Conservation (phyloP, 2,113 vertebrate genomes). For the Aramus guarauna region DNA sequence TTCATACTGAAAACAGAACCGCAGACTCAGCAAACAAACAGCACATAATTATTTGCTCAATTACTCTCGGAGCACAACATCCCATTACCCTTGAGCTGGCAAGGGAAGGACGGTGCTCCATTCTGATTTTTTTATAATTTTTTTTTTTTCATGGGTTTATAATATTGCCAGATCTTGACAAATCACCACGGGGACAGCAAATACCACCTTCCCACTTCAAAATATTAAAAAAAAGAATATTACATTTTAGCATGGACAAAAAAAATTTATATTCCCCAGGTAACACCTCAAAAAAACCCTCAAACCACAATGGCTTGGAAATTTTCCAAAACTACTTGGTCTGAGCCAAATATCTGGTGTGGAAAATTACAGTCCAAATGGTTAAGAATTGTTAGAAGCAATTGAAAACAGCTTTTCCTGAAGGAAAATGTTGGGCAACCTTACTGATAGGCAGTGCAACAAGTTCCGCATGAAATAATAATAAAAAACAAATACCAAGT, state of each 20-base stretch:
- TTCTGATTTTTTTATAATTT: background rate
- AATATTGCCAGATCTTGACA: background rate
- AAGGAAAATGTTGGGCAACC: background rate
- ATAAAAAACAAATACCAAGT: background rate
- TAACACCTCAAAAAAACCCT: background rate
- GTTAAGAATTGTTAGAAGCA: background rate
- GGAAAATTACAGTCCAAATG: background rate
- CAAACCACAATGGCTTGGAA: background rate
- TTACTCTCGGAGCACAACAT: background rate
- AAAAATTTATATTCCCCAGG: background rate
- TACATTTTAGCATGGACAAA: background rate
- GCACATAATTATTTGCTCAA: slow-evolving; percentile 31
- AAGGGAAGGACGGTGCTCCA: background rate
- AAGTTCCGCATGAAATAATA: background rate
- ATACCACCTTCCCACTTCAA: background rate
- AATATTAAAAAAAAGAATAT: background rate
- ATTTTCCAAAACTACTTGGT: background rate
- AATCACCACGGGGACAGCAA: background rate
- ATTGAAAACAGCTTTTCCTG: background rate
- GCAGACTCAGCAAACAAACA: slow-evolving; percentile 27
- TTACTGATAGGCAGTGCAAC: background rate
- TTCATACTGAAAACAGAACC: background rate
- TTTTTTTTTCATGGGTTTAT: background rate
- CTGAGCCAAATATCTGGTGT: background rate
- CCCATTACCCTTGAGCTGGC: background rate